Conservation (phyloP, 2,797 vertebrate species). For the Carduelis carduelis region DNA sequence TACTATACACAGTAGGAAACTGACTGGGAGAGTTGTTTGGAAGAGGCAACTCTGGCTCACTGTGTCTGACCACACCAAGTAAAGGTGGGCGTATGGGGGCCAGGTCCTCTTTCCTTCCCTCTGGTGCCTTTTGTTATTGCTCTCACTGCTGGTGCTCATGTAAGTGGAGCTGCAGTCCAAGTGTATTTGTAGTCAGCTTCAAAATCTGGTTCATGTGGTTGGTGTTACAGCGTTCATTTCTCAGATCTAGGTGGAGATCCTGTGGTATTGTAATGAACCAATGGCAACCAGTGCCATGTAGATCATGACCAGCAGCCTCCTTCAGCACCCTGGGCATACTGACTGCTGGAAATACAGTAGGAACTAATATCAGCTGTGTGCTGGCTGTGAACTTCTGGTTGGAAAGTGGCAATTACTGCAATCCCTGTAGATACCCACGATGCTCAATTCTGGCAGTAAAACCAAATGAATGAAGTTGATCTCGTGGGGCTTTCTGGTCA, state of each 20-base stretch:
- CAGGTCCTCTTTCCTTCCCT: neutral
- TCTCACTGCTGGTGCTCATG: neutral
- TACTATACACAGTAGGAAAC: neutral
- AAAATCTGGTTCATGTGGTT: neutral
- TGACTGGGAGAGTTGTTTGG: neutral
- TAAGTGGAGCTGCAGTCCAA: neutral
- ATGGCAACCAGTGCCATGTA: neutral
- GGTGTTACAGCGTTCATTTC: neutral
- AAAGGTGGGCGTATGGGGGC: rapidly evolving
- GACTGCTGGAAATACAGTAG: neutral
- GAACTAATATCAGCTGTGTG: neutral
- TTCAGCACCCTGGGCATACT: neutral
- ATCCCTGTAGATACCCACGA: neutral
- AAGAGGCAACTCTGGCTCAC: neutral
- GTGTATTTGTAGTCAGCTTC: neutral
- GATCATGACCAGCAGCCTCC: neutral
- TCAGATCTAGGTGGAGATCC: neutral
- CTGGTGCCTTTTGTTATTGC: neutral
- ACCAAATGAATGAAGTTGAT: neutral
- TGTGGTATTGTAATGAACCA: neutral
- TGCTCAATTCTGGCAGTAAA: neutral
- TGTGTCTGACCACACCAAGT: rapidly evolving
- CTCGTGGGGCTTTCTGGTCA: slow-evolving; percentile 7
- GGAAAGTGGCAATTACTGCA: neutral
- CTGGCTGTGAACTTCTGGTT: neutral